A percentile compares a stretch with the other conserved stretches of the same genome.
These are phyloP conservation scores for Stegodyphus dumicola DNA, from an alignment of 1,140 invertebrate genomes.

Conservation along the genomic window DNA sequence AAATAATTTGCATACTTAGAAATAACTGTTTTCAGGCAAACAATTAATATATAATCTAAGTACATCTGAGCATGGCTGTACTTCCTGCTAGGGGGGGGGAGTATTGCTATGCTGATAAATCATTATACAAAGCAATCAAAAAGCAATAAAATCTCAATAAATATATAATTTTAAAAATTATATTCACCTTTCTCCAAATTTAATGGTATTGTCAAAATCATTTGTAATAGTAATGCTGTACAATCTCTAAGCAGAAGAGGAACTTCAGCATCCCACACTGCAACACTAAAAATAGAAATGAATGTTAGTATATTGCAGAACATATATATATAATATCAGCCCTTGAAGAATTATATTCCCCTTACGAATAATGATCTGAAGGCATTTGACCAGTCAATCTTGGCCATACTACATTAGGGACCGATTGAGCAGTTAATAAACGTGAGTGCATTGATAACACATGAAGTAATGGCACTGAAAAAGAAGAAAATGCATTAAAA, in stretches of 20 bases:
- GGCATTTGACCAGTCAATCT: constrained; percentile 33
- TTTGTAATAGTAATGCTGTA: constrained; percentile 84
- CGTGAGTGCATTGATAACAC: constrained; percentile 75
- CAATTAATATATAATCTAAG: background rate
- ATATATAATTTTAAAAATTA: background rate
- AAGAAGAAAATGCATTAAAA: background rate
- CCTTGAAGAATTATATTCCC: background rate
- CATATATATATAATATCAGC: background rate
- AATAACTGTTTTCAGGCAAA: too few relatives aligned
- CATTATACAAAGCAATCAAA: background rate
- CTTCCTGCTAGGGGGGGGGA: background rate
- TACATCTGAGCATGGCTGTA: background rate
- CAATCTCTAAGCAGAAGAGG: constrained; percentile 87
- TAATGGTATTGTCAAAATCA: constrained; percentile 84
- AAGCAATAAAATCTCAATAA: background rate
- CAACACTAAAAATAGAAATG: constrained; percentile 63
- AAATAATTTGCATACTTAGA: too few relatives aligned
- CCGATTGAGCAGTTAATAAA: constrained; percentile 1
- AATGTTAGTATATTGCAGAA: background rate
- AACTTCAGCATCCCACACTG: constrained; percentile 75
- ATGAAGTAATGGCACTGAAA: constrained; percentile 83
- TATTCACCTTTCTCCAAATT: constrained; percentile 85
- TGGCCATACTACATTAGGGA: constrained; percentile 16
- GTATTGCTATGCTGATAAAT: background rate
- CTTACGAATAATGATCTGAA: constrained; percentile 38